Evolutionary conservation across 2,888 invertebrate species (phyloP), one percentile per base, ranked within the genome.

Genomic region (Thereva nobilitata): DNA sequence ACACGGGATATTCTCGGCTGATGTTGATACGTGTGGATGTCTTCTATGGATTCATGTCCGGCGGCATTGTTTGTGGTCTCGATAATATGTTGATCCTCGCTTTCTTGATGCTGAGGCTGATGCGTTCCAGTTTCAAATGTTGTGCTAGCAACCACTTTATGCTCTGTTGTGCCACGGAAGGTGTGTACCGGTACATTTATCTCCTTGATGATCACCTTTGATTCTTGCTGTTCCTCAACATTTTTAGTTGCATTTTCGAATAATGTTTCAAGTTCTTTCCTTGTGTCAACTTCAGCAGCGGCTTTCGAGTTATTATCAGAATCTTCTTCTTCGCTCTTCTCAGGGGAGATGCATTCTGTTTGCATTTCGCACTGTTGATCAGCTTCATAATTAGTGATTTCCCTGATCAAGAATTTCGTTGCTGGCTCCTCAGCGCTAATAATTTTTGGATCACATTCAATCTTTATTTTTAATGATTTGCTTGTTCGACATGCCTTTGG

Each of bases 401-500:
- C 54, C 34, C 54, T 64, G 10, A 64, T 55, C 1, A 64, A 38
- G 23, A 54, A 64, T 40, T 64, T 64, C 5, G 64, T 23, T 4
- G 54, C n/a, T 6, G 64, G 64, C 55, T 54, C 45, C 0, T 64
- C 54, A 23, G 54, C 54, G 9, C 55, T 40, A 8, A 37, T 45
- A 12, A 6, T 9, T 35, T 38, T 54, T 6, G 54, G 12, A 6
- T 64, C 53, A 12, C 64, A 53, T 23, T 64, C 64, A 23, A 45
- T 44, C 12, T 64, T 64, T 23, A 61, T 42, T 50, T 61, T 61
- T 1, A 61, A 8, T 2, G 61, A 6, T 38, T 61, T 61, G 10
- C 50, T n/a, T 7, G 77, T 76, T 1, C 80, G 76, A 66, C 81
- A 80, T 1, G 80, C 80, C 71, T 77, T 84, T 0, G 85, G 84